These are phyloP conservation scores for Chelonia mydas DNA, from an alignment of 2,797 vertebrate species.

Conservation along the genomic window DNA sequence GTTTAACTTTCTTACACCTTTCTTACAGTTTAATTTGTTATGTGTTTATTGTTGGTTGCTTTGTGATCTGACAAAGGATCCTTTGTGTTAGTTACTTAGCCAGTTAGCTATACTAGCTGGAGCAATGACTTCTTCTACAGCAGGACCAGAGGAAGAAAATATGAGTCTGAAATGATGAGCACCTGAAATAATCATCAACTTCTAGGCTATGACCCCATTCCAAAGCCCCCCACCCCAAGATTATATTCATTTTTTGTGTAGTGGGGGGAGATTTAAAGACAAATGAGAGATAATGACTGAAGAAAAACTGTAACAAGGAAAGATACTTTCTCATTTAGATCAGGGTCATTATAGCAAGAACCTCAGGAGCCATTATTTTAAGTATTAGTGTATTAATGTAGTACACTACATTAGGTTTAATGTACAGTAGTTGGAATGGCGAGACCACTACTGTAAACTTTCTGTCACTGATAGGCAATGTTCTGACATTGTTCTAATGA, in stretches of 20 bases:
- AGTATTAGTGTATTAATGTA: constrained; percentile 14
- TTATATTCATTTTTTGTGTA: background rate
- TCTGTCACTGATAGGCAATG: background rate
- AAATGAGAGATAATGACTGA: constrained; percentile 1
- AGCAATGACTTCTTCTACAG: background rate
- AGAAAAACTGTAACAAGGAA: background rate
- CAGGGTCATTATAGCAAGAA: background rate
- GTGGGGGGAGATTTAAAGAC: background rate
- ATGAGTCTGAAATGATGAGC: background rate
- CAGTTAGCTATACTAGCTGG: background rate
- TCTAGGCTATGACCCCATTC: background rate
- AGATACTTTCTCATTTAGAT: constrained; percentile 36
- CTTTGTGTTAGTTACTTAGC: background rate
- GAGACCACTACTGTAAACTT: constrained; percentile 39
- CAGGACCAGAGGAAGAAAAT: background rate
- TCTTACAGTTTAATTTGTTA: background rate
- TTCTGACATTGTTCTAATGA: constrained; percentile 4
- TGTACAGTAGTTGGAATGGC: constrained; percentile 17
- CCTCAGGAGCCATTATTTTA: constrained; percentile 48
- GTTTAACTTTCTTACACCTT: background rate
- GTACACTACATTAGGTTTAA: constrained; percentile 63
- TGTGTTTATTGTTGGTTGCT: background rate
- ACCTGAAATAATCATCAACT: background rate
- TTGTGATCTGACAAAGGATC: background rate
- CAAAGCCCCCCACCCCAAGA: background rate